Evolutionary conservation across 1,140 invertebrate genomes (phyloP), one percentile per base, ranked within the genome.

Genomic region (Mamestra configurata): DNA sequence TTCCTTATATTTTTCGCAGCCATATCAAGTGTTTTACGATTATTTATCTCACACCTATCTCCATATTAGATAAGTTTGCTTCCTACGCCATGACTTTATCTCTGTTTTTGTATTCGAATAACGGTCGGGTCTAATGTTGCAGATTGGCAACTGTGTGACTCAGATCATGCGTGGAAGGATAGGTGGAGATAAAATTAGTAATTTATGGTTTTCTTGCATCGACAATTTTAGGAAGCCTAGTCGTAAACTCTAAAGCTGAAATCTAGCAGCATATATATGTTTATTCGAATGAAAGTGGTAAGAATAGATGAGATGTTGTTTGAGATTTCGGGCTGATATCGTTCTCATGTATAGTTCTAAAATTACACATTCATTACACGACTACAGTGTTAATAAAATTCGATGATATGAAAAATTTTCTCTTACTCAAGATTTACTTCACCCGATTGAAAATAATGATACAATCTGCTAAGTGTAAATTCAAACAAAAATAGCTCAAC

Each of bases 41-140:
- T 49, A 70, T 70, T 70, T 70, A 70, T 70, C 40, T 70, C 66
- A 46, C 66, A 46, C 22, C 27, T 43, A 70, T 70, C 66, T 70
- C 66, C 66, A 70, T 70, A 70, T 70, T 46, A 43, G 66, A 70
- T 46, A 49, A 70, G 13, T 70, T 70, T 70, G 11, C 66, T 27
- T 49, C 66, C 66, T 70, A 70, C 66, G 66, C 66, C 22, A 8
- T 49, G 1, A 20, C 18, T 15, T 46, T 70, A 70, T 70, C 66
- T 49, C 49, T 70, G 40, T 70, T 70, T 70, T 70, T 70, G 66
- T 46, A 49, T 43, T 5, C 4, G 24, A 46, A n/a, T 70, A 70
- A 70, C 66, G 40, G 66, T 70, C 61, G 11, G 27, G 55, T 40
- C 31, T 64, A 59, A 15, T 6, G 31, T 46, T 70, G 11, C 66